A percentile compares a stretch with the other conserved stretches of the same genome.
phyloP scores from a whole-genome alignment of 2,797 vertebrate genomes.

The Sarcophilus harrisii region DNA sequence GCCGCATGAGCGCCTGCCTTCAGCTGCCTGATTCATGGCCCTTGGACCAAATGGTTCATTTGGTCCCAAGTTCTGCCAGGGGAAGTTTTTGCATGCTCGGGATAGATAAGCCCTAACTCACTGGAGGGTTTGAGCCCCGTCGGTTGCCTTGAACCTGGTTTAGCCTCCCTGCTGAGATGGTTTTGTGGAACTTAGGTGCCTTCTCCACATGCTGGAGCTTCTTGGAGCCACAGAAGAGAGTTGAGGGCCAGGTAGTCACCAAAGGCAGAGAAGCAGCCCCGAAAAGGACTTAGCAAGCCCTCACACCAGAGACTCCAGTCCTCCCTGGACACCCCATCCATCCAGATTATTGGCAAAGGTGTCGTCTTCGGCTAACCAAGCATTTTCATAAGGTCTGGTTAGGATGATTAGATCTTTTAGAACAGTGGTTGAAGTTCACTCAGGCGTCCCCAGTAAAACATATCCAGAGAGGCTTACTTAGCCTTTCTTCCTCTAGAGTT shows the following conservation, averaged over 20 bases:
- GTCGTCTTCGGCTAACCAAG: background rate
- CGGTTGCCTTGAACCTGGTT: background rate
- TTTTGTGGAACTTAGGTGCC: background rate
- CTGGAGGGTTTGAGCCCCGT: background rate
- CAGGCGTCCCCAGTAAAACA: background rate
- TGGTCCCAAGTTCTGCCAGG: no score
- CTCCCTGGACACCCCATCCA: background rate
- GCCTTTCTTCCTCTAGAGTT: background rate
- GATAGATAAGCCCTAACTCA: background rate
- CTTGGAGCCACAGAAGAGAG: background rate
- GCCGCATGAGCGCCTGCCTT: no score
- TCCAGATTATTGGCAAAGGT: conserved; percentile 1
- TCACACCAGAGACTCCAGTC: no score
- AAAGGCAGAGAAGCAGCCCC: background rate
- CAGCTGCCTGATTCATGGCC: no score
- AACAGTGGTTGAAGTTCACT: conserved; percentile 10
- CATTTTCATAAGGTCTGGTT: conserved; percentile 31
- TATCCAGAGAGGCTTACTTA: conserved; percentile 5
- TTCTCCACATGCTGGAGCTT: background rate
- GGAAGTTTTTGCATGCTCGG: no score
- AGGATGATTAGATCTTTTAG: background rate
- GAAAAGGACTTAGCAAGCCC: no score
- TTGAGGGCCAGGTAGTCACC: background rate
- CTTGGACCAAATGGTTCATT: no score
- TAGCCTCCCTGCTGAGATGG: background rate